These are phyloP conservation scores for Montipora cactus DNA, from an alignment of 64 coral and sea anemone genomes.

Conservation along the genomic window DNA sequence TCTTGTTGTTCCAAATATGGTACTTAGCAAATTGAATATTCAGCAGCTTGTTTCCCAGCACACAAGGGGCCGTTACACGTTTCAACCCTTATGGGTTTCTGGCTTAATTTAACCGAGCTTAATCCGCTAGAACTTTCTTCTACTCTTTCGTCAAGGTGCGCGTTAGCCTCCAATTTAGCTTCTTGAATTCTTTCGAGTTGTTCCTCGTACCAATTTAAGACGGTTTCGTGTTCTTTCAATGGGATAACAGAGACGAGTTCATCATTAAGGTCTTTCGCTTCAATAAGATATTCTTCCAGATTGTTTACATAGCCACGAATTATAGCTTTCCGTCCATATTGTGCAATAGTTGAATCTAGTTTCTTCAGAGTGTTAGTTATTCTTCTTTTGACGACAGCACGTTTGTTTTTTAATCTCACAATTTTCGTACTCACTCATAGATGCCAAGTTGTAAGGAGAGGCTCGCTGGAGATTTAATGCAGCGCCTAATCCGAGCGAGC, in stretches of 20 bases:
- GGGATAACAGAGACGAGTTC: neutral
- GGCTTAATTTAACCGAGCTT: neutral
- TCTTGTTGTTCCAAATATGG: too few species aligned
- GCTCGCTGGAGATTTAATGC: too few species aligned
- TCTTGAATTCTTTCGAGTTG: constrained; percentile 16
- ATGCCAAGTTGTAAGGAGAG: too few species aligned
- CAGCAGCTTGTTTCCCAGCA: too few species aligned
- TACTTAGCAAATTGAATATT: too few species aligned
- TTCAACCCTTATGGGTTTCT: too few species aligned
- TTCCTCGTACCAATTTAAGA: neutral
- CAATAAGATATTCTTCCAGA: neutral
- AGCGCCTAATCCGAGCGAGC: too few species aligned
- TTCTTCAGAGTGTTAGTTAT: neutral
- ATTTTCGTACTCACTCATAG: neutral
- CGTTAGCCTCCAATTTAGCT: neutral
- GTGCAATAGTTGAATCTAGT: neutral
- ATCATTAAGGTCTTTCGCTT: constrained; percentile 14
- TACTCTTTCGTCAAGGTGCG: neutral
- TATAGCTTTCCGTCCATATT: neutral
- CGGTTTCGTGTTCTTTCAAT: constrained; percentile 12
- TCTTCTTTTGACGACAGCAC: constrained; percentile 3
- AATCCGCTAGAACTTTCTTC: constrained; percentile 1
- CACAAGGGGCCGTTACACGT: too few species aligned
- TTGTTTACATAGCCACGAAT: neutral
- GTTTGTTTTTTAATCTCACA: neutral